These are phyloP conservation scores for Yponomeuta plumbellus DNA, from an alignment of 2,888 invertebrate genomes.

Conservation along the genomic window DNA sequence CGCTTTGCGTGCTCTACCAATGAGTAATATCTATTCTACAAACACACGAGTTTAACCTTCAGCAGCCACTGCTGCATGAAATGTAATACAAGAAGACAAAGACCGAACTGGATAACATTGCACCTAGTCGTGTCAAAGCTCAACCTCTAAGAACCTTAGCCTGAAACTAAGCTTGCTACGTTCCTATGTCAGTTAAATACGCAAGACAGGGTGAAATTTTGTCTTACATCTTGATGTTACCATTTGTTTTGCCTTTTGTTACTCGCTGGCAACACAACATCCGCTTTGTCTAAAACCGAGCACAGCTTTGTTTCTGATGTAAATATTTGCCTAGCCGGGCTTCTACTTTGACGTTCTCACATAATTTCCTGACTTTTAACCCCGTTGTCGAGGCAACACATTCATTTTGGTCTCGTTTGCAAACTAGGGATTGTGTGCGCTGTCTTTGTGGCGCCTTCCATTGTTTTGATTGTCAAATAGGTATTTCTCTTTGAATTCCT, in stretches of 20 bases:
- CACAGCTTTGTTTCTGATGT: slow-evolving; percentile 46
- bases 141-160: background rate
- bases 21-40: no score
- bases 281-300: slow-evolving; percentile 50
- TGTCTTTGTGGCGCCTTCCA: background rate
- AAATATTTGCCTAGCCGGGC: slow-evolving; percentile 57
- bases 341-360: slow-evolving; percentile 47
- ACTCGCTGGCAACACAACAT: slow-evolving; percentile 42
- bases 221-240: slow-evolving; percentile 41
- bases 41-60: no score
- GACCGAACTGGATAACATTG: background rate
- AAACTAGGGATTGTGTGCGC: background rate
- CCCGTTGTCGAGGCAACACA: slow-evolving; percentile 18
- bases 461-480: background rate
- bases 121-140: background rate
- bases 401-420: slow-evolving; percentile 10
- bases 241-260: slow-evolving; percentile 58
- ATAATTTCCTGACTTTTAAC: slow-evolving; percentile 47
- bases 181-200: slow-evolving; percentile 1
- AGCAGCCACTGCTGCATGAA: no score
- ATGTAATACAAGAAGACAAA: no score
- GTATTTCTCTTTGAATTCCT: background rate
- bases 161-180: background rate
- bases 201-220: slow-evolving; percentile 26
- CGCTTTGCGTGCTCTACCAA: no score